phyloP scores from a whole-genome alignment of 2,113 vertebrate species.

The Dipodomys merriami region DNA sequence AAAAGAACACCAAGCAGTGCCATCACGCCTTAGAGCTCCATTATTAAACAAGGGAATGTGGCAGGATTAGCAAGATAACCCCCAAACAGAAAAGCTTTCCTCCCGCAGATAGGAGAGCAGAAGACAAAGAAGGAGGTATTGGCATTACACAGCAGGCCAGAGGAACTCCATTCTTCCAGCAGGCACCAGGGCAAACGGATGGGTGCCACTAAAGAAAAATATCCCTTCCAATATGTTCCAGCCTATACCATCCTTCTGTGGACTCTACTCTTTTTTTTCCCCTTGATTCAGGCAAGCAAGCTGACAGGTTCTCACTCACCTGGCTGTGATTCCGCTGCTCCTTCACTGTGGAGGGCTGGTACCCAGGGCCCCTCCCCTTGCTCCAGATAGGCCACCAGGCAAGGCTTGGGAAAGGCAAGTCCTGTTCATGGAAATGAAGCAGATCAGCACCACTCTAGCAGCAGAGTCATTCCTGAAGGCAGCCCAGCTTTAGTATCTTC shows the following conservation, averaged over 20 bases:
- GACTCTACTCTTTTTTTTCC: not conserved
- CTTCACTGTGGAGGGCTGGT: not conserved
- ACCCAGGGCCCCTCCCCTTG: slow-evolving; percentile 28
- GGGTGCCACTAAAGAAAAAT: not conserved
- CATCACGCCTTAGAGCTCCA: not conserved
- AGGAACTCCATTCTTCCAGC: not conserved
- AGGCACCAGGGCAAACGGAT: too few relatives aligned
- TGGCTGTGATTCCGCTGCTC: not conserved
- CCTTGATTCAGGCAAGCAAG: not conserved
- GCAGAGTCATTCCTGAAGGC: not conserved
- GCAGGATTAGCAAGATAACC: not conserved
- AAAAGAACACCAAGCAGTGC: not conserved
- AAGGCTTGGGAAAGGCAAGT: slow-evolving; percentile 57
- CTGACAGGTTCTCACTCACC: slow-evolving; percentile 6
- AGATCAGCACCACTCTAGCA: not conserved
- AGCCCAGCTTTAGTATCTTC: too few relatives aligned
- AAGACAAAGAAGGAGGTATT: not conserved
- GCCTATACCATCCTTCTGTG: not conserved
- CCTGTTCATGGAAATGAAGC: slow-evolving; percentile 43
- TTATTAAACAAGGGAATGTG: not conserved
- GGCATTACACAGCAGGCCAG: not conserved
- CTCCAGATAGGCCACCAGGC: slow-evolving; percentile 64
- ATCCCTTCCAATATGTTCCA: not conserved
- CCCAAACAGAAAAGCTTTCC: not conserved
- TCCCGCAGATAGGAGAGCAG: not conserved